phyloP scores from a whole-genome alignment of 2,113 vertebrate genomes.

The Vimba vimba region DNA sequence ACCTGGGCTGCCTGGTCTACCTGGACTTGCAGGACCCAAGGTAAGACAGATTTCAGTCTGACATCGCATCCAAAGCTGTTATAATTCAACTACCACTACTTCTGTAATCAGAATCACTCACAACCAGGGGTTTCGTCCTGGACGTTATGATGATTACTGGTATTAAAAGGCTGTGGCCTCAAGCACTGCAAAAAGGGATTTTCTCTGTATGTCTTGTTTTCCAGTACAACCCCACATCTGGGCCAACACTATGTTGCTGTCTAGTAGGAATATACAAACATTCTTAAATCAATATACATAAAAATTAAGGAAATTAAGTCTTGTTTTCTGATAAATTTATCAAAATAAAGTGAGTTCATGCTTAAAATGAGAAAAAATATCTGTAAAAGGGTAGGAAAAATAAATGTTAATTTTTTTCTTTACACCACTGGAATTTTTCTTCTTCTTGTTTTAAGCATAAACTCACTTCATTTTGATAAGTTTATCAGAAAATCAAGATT shows the following conservation, averaged over 20 bases:
- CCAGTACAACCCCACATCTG: too few species aligned
- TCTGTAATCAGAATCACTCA: neutral
- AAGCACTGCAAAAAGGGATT: neutral
- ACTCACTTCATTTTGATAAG: neutral
- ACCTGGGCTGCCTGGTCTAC: conserved; percentile 55
- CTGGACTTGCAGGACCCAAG: conserved; percentile 56
- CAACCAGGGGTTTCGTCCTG: neutral
- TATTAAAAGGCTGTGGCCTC: neutral
- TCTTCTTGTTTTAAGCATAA: neutral
- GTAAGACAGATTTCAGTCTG: conserved; percentile 37
- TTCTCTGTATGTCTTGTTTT: neutral
- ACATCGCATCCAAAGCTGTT: neutral
- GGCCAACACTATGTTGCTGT: too few species aligned
- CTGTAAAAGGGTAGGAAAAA: neutral
- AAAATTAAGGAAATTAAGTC: neutral
- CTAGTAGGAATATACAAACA: neutral
- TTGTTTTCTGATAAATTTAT: neutral
- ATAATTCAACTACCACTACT: neutral
- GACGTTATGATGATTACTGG: neutral
- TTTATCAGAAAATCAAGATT: neutral
- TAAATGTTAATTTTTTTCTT: neutral
- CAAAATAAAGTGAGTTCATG: neutral
- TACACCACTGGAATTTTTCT: neutral
- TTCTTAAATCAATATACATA: neutral
- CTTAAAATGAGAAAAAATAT: neutral